Conservation (phyloP, 2,113 vertebrate genomes). For the Petrocephalus zakoni region DNA sequence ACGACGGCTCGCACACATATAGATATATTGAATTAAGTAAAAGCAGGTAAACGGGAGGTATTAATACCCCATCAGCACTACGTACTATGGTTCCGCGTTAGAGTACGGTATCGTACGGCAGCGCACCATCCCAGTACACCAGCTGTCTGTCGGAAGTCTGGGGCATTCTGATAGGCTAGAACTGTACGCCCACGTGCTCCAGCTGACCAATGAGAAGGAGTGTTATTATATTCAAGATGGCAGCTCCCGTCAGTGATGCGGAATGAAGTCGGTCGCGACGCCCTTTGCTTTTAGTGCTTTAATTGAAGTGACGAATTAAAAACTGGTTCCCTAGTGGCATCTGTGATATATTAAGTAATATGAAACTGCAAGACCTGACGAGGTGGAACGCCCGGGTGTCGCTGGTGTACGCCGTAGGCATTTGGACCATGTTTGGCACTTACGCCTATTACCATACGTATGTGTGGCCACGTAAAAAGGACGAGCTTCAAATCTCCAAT, state of each 20-base stretch:
- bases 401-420: conserved; percentile 41
- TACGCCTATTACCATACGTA: conserved; percentile 26
- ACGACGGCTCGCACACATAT: neutral
- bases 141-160: too few relatives aligned
- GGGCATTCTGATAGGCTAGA: too few relatives aligned
- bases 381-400: conserved; percentile 47
- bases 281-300: neutral
- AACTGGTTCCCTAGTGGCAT: neutral
- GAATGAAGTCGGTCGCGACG: neutral
- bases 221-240: neutral
- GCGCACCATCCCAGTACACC: too few relatives aligned
- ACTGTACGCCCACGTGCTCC: neutral
- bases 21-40: too few relatives aligned
- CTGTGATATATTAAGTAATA: conserved; percentile 19
- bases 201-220: neutral
- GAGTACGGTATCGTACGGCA: too few relatives aligned
- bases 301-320: neutral
- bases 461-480: neutral
- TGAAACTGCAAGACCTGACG: conserved; percentile 15
- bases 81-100: too few relatives aligned
- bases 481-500: neutral
- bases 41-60: too few relatives aligned
- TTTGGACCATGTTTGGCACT: conserved; percentile 54
- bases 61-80: too few relatives aligned
- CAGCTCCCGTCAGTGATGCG: neutral